Conservation (phyloP, 2,113 vertebrate genomes). For the Pelvicachromis taeniatus region DNA sequence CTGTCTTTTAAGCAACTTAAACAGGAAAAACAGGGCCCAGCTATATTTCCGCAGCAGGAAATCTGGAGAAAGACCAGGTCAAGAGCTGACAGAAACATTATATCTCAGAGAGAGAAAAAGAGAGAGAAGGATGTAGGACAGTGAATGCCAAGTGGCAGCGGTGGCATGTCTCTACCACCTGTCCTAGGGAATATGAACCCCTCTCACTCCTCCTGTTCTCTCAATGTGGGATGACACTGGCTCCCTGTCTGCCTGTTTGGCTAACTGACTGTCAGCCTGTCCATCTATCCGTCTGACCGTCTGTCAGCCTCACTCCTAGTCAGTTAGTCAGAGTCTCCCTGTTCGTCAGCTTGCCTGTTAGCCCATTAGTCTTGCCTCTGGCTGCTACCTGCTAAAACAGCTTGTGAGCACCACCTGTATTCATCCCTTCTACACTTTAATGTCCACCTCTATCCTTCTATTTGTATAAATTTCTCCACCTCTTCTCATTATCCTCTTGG, state of each 20-base stretch:
- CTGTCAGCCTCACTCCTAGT: conserved; percentile 44
- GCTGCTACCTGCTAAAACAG: conserved; percentile 18
- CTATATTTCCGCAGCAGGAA: conserved; percentile 10
- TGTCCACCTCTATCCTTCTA: background rate
- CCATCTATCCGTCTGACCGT: conserved; percentile 53
- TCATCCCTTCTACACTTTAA: background rate
- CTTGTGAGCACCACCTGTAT: conserved; percentile 32
- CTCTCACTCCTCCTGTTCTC: conserved; percentile 64
- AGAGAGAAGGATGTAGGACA: conserved; percentile 20
- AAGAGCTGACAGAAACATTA: conserved; percentile 59
- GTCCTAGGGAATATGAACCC: conserved; percentile 65
- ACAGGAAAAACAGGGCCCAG: background rate
- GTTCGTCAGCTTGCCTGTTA: conserved; percentile 20
- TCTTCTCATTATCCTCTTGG: conserved; percentile 8
- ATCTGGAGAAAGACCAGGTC: conserved; percentile 45
- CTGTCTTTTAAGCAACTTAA: conserved; percentile 16
- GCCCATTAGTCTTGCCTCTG: conserved; percentile 12
- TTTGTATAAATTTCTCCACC: background rate
- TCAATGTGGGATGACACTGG: conserved; percentile 64
- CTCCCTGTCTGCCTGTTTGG: conserved; percentile 53
- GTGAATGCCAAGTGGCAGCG: conserved; percentile 66
- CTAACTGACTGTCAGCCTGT: conserved; percentile 52
- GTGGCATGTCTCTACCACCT: conserved; percentile 69
- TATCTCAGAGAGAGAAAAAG: conserved; percentile 29
- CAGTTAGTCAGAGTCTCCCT: conserved; percentile 9